Base-by-base conservation (phyloP, 1,140 invertebrate species). In the Euura lappo region DNA sequence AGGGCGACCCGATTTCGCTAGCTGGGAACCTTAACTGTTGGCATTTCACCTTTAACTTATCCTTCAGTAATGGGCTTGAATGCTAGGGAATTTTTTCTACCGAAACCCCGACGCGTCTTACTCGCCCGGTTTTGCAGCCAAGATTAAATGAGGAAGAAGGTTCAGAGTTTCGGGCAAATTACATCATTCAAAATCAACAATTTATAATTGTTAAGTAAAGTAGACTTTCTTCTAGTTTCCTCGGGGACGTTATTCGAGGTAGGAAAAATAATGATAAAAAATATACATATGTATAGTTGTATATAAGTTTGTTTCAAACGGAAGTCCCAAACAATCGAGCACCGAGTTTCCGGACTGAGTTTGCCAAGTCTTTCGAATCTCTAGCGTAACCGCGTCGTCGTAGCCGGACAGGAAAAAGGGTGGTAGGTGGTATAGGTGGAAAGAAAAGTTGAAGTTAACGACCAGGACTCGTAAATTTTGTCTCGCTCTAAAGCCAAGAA, bases 401-500 rank as follows among this genome's bases (percentile, higher is more conserved):
- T 13, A 13, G 64, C 65, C 44, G 51, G 51, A 60, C 51, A 60
- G 51, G 51, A 60, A 60, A 60, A 60, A n/a, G 51, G 51, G 51
- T 60, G 13, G 51, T 28, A 28, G 28, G 28, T 28, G 28, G 28
- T 28, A 28, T 28, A 28, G 28, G 28, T 28, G 51, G 13, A 60
- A 6, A 60, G 51, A 60, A 60, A 60, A 60, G 51, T 60, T 60
- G 74, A 78, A 79, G 74, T 81, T 80, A 80, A 77, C 73, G 73
- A 72, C 65, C 70, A 44, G 28, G 67, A 65, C 71, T 70, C 79
- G 78, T 83, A 83, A 82, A 83, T 83, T 80, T 68, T 76, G 65
- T 42, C 51, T n/a, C 60, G 47, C 64, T 77, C 66, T 70, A 75
- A 77, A 77, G 76, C 75, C 75, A 72, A 82, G 79, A 78, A 82